phyloP scores from a whole-genome alignment of 35 echinoderm and acorn worm species.

The Heliocidaris tuberculata region DNA sequence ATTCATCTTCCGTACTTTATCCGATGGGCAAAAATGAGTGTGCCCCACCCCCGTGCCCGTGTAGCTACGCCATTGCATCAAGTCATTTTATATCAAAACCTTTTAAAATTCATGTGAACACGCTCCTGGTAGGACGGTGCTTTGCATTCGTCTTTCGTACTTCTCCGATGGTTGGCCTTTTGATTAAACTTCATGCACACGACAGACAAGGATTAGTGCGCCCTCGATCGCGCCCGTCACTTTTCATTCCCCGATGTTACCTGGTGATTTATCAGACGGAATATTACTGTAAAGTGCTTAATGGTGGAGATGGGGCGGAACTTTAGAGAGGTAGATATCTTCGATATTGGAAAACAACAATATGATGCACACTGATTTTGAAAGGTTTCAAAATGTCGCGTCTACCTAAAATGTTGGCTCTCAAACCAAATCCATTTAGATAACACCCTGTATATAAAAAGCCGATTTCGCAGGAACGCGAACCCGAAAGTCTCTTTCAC shows the following conservation, averaged over 20 bases:
- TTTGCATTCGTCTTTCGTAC: neutral
- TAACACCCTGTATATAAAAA: too few relatives aligned
- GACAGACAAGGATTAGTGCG: neutral
- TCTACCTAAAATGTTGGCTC: too few relatives aligned
- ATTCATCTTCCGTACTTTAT: too few relatives aligned
- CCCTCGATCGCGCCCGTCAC: neutral
- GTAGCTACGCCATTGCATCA: neutral
- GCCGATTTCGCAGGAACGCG: too few relatives aligned
- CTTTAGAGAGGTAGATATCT: neutral
- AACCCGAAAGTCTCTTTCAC: too few relatives aligned
- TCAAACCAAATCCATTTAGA: too few relatives aligned
- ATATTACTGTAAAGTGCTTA: neutral
- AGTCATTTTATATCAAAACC: neutral
- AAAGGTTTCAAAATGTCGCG: too few relatives aligned
- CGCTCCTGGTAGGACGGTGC: neutral
- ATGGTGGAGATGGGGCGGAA: neutral
- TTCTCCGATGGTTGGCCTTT: neutral
- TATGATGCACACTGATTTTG: too few relatives aligned
- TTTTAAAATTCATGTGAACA: neutral
- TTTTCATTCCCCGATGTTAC: neutral
- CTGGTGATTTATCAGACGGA: neutral
- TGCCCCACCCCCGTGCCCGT: neutral
- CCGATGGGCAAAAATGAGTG: too few relatives aligned
- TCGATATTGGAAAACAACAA: too few relatives aligned
- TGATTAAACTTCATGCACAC: constrained; percentile 9